Evolutionary conservation across 2,113 vertebrate genomes (phyloP).

Genomic region (Eulacestoma nigropectus): DNA sequence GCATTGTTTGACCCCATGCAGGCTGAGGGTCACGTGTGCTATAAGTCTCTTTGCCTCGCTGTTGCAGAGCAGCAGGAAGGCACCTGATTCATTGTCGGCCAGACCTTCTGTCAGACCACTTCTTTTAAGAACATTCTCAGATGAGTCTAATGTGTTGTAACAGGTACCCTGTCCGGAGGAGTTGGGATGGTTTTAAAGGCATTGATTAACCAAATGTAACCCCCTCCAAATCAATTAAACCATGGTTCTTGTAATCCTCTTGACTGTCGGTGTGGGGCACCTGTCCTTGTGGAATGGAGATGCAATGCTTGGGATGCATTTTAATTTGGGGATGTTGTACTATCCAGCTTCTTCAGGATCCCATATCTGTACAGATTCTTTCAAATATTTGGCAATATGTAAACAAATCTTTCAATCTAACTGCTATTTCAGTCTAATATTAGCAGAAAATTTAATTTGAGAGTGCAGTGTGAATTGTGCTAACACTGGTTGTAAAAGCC

Average conservation of each 20-base stretch:
- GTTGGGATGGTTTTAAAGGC: conserved; percentile 66
- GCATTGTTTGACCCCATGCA: not conserved
- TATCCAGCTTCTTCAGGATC: not conserved
- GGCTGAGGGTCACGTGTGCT: conserved; percentile 9
- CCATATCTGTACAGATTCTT: not conserved
- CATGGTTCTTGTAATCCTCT: conserved; percentile 64
- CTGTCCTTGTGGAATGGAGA: conserved; percentile 64
- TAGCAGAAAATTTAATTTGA: not conserved
- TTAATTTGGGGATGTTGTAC: not conserved
- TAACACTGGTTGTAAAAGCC: not conserved
- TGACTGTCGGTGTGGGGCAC: conserved; percentile 66
- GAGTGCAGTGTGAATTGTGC: not conserved
- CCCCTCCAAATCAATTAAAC: conserved; percentile 66
- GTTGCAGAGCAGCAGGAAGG: conserved; percentile 86
- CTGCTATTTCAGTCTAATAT: not conserved
- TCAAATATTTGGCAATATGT: not conserved
- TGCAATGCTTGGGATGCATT: conserved; percentile 72
- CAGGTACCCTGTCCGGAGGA: conserved; percentile 85
- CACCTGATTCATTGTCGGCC: conserved; percentile 77
- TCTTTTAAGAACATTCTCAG: conserved; percentile 99
- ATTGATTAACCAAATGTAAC: conserved; percentile 66
- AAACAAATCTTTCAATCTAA: not conserved
- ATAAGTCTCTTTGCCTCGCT: conserved; percentile 79
- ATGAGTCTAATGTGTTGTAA: conserved; percentile 94
- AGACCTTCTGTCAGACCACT: conserved; percentile 91